Conservation (phyloP, 2,113 vertebrate genomes). For the Oriolus oriolus region DNA sequence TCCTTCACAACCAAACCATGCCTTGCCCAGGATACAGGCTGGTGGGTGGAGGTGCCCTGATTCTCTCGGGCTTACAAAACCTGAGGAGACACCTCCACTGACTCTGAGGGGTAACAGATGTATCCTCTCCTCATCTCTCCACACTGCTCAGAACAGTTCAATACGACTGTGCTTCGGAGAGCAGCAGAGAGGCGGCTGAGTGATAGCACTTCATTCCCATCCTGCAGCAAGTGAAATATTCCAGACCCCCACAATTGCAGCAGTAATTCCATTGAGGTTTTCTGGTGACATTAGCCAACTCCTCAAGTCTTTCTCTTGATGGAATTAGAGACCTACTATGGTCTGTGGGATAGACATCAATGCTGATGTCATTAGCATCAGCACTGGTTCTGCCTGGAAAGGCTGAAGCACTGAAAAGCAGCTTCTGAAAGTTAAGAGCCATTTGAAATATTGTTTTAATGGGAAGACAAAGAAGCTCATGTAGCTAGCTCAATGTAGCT, state of each 20-base stretch:
- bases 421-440: slow-evolving; percentile 36
- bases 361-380: slow-evolving; percentile 55
- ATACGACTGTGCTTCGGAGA: not conserved
- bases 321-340: slow-evolving; percentile 59
- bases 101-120: not conserved
- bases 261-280: slow-evolving; percentile 37
- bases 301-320: slow-evolving; percentile 23
- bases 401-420: slow-evolving; percentile 6
- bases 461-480: not conserved
- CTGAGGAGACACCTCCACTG: not conserved
- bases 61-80: not conserved
- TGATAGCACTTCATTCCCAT: not conserved
- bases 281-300: slow-evolving; percentile 54
- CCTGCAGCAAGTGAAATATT: not conserved
- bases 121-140: not conserved
- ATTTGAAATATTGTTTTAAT: not conserved
- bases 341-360: slow-evolving; percentile 31
- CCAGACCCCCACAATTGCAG: not conserved
- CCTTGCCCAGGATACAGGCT: not conserved
- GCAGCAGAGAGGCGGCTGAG: not conserved
- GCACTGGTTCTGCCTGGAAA: not conserved
- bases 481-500: not conserved
- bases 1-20: not conserved
- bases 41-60: not conserved
- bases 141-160: not conserved